A percentile compares a stretch with the other conserved stretches of the same genome.
These are phyloP conservation scores for Prochilodus magdalenae DNA, from an alignment of 2,113 vertebrate genomes.

Conservation along the genomic window DNA sequence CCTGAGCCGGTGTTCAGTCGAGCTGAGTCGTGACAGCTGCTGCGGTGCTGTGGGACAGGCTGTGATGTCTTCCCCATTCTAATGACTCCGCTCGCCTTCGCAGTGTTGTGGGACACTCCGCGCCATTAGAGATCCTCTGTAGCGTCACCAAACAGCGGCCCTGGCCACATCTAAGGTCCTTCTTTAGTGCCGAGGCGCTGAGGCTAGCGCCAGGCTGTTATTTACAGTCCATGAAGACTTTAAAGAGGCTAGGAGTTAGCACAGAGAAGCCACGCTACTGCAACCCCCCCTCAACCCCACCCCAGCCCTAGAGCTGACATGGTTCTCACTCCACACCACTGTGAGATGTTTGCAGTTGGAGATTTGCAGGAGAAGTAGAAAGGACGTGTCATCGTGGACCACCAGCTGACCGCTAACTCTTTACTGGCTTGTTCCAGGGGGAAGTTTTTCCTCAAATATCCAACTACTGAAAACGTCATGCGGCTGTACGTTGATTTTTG, in stretches of 20 bases:
- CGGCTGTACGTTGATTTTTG: no score
- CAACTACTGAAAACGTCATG: no score
- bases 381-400: no score
- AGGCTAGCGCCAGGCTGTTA: constrained; percentile 40
- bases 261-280: constrained; percentile 7
- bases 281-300: no score
- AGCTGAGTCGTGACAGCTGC: constrained; percentile 42
- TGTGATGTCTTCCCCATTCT: constrained; percentile 50
- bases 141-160: constrained; percentile 36
- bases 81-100: constrained; percentile 47
- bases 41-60: constrained; percentile 41
- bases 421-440: not conserved
- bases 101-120: constrained; percentile 21
- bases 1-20: constrained; percentile 30
- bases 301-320: not conserved
- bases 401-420: no score
- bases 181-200: constrained; percentile 10
- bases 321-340: constrained; percentile 7
- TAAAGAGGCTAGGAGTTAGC: constrained; percentile 42
- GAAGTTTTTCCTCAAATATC: no score
- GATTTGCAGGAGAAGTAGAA: no score
- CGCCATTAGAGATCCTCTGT: constrained; percentile 26
- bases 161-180: constrained; percentile 46
- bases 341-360: constrained; percentile 33
- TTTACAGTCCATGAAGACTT: constrained; percentile 38